Evolutionary conservation across 2,797 vertebrate species (phyloP).

Genomic region (Propithecus perrieri): DNA sequence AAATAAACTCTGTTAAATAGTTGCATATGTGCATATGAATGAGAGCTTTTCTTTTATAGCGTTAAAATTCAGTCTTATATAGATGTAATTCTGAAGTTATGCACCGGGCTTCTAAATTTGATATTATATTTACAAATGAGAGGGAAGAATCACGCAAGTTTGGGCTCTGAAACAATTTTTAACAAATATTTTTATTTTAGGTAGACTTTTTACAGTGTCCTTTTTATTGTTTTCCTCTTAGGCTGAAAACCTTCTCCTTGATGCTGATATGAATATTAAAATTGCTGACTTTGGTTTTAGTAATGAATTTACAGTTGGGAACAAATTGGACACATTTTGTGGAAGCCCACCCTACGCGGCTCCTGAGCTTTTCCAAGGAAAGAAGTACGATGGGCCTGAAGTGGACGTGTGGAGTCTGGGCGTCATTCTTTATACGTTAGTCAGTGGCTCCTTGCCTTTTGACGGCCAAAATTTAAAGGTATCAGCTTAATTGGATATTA

Average conservation of each 20-base stretch:
- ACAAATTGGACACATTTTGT: conserved; percentile 96
- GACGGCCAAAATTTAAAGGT: conserved; percentile 89
- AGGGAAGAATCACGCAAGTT: neutral
- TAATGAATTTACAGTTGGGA: conserved; percentile 95
- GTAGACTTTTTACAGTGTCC: conserved; percentile 60
- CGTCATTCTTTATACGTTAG: conserved; percentile 89
- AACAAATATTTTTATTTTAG: neutral
- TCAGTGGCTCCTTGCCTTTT: conserved; percentile 88
- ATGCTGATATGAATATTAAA: conserved; percentile 97
- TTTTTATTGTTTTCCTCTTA: conserved; percentile 81
- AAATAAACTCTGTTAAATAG: neutral
- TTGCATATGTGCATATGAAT: neutral
- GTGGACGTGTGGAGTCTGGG: conserved; percentile 92
- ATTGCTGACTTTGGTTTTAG: conserved; percentile 97
- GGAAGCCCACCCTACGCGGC: conserved; percentile 95
- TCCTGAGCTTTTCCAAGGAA: conserved; percentile 93
- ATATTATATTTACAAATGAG: neutral
- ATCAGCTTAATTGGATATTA: neutral
- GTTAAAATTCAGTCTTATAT: neutral
- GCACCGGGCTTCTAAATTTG: neutral
- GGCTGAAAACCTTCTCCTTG: conserved; percentile 96
- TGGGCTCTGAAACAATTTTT: neutral
- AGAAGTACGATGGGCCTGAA: conserved; percentile 88
- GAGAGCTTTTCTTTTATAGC: neutral
- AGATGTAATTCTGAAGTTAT: neutral